A percentile compares a stretch with the other conserved stretches of the same genome.
These are phyloP conservation scores for Seira ritae DNA, from an alignment of 2,888 invertebrate species.

Conservation along the genomic window DNA sequence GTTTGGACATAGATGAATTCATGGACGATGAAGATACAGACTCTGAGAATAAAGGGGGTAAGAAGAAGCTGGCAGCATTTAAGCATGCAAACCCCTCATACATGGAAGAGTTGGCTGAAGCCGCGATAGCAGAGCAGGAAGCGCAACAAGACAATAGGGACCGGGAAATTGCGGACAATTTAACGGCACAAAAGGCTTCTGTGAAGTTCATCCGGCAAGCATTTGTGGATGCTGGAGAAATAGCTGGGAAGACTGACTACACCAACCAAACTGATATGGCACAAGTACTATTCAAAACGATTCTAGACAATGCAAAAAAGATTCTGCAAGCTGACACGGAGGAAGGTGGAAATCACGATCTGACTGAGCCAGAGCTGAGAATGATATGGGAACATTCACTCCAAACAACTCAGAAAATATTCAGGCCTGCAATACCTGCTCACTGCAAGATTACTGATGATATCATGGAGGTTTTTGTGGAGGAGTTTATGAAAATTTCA, in stretches of 20 bases:
- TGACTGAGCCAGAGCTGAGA: conserved; percentile 42
- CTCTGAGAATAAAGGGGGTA: not conserved
- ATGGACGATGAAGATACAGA: conserved; percentile 22
- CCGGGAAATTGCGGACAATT: conserved; percentile 35
- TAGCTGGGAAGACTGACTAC: conserved; percentile 55
- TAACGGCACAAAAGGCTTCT: conserved; percentile 38
- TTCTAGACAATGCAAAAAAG: conserved; percentile 63
- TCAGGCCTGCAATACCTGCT: conserved; percentile 33
- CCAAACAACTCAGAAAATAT: conserved; percentile 48
- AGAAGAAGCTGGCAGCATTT: not conserved
- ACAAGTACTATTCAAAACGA: conserved; percentile 64
- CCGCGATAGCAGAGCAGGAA: conserved; percentile 6
- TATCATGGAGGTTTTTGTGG: conserved; percentile 46
- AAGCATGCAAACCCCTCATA: conserved; percentile 40
- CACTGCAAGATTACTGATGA: conserved; percentile 48
- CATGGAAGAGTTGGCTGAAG: conserved; percentile 52
- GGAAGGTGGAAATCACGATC: conserved; percentile 23
- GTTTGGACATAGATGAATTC: conserved; percentile 61
- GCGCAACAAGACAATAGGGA: conserved; percentile 26
- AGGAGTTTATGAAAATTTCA: conserved; percentile 57
- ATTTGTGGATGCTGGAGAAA: conserved; percentile 64
- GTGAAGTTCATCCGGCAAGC: conserved; percentile 57
- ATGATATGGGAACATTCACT: conserved; percentile 55
- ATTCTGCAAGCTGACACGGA: conserved; percentile 37
- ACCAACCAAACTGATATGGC: conserved; percentile 52